Conservation (phyloP, 2,113 vertebrate genomes). For the Morone chrysops region DNA sequence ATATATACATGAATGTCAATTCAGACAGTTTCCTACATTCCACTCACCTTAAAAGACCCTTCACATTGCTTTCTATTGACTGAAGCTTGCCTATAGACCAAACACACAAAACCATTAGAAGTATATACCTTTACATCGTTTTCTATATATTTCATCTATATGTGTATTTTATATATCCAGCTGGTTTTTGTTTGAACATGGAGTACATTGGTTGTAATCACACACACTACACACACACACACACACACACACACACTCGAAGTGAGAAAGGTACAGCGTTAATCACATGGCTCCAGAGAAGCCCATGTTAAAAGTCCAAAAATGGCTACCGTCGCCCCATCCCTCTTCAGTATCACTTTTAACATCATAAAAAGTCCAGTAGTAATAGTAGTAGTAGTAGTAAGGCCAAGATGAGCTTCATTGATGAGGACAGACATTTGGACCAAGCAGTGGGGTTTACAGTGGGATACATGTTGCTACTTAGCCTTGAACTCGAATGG, state of each 20-base stretch:
- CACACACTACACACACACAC: constrained; percentile 40
- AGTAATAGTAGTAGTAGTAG: constrained; percentile 32
- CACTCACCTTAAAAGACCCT: background rate
- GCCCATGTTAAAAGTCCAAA: constrained; percentile 47
- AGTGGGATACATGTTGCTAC: background rate
- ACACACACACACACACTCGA: constrained; percentile 55
- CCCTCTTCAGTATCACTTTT: constrained; percentile 26
- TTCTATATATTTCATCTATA: constrained; percentile 56
- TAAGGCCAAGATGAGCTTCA: constrained; percentile 67
- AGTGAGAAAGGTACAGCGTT: constrained; percentile 58
- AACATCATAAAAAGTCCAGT: constrained; percentile 15
- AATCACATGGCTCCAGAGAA: constrained; percentile 37
- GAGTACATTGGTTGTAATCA: constrained; percentile 64
- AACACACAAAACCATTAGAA: constrained; percentile 48
- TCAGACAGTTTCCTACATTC: constrained; percentile 54
- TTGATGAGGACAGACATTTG: constrained; percentile 30
- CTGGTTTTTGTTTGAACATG: constrained; percentile 74
- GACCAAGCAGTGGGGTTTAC: constrained; percentile 1
- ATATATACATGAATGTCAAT: constrained; percentile 78
- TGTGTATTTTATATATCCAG: constrained; percentile 63
- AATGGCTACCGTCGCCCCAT: constrained; percentile 28
- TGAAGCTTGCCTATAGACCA: constrained; percentile 38
- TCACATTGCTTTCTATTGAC: constrained; percentile 19
- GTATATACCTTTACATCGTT: constrained; percentile 52
- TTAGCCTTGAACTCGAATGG: background rate